Conservation (phyloP, 2,888 invertebrate genomes). For the Leptopilina myrica region DNA sequence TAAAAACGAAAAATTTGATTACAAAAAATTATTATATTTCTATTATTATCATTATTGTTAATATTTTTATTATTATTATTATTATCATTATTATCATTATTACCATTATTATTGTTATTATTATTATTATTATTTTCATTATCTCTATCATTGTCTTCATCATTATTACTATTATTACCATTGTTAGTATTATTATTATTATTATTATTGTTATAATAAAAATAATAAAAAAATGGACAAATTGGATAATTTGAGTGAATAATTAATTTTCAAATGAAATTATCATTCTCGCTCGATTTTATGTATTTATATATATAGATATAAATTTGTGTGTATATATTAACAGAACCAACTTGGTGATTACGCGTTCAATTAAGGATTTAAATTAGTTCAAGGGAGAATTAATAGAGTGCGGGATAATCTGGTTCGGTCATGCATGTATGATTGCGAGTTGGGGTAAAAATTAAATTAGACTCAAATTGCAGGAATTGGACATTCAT, state of each 20-base stretch:
- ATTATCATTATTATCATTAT: no score
- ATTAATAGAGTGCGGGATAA: slow-evolving; percentile 29
- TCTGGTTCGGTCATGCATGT: slow-evolving; percentile 30
- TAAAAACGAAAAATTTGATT: no score
- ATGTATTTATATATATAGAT: background rate
- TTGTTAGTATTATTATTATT: no score
- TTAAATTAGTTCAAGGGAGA: slow-evolving; percentile 29
- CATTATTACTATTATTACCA: no score
- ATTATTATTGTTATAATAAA: no score
- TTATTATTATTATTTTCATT: no score
- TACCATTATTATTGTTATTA: no score
- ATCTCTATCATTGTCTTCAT: no score
- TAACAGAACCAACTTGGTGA: slow-evolving; percentile 4
- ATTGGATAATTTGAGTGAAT: slow-evolving; percentile 12
- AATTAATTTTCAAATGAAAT: slow-evolving; percentile 30
- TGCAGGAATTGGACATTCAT: slow-evolving; percentile 8
- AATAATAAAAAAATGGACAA: background rate
- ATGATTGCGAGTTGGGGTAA: slow-evolving; percentile 23
- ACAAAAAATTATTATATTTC: no score
- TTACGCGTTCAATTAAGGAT: slow-evolving; percentile 36
- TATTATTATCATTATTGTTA: no score
- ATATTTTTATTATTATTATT: no score
- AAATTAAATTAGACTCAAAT: slow-evolving; percentile 31
- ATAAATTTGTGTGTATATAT: background rate
- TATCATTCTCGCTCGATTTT: slow-evolving; percentile 2